phyloP scores from a whole-genome alignment of 2,113 vertebrate genomes.

The Chionodraco myersi region DNA sequence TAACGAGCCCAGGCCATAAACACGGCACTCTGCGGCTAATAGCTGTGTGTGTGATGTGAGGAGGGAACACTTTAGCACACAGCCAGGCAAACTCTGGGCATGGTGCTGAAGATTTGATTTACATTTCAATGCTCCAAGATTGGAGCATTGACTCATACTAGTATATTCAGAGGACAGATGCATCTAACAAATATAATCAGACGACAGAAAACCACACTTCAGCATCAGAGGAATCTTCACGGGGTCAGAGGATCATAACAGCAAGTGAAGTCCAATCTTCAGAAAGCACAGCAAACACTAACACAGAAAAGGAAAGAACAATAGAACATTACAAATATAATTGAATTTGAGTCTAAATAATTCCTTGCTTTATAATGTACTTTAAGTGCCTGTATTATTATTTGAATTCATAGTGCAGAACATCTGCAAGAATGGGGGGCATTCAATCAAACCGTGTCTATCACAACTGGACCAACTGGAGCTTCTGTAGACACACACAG shows the following conservation, averaged over 20 bases:
- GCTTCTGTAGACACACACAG: too few relatives aligned
- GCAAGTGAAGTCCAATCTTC: neutral
- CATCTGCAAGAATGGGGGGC: neutral
- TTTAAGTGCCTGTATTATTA: neutral
- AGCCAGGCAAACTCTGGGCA: neutral
- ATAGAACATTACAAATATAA: neutral
- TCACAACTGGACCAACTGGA: too few relatives aligned
- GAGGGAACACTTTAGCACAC: neutral
- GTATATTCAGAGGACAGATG: neutral
- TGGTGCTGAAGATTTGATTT: conserved; percentile 1
- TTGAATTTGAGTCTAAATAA: neutral
- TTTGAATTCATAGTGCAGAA: neutral
- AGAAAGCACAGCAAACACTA: neutral
- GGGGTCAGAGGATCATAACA: neutral
- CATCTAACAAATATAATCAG: neutral
- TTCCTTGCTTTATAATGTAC: neutral
- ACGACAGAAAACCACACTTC: neutral
- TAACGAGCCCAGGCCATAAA: conserved; percentile 56
- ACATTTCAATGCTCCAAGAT: neutral
- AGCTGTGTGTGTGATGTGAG: conserved; percentile 38
- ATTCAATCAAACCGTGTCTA: neutral
- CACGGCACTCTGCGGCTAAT: conserved; percentile 39
- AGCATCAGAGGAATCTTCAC: neutral
- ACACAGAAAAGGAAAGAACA: neutral
- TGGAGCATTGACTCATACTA: neutral